phyloP scores from a whole-genome alignment of 2,113 vertebrate genomes.

The Procavia capensis region DNA sequence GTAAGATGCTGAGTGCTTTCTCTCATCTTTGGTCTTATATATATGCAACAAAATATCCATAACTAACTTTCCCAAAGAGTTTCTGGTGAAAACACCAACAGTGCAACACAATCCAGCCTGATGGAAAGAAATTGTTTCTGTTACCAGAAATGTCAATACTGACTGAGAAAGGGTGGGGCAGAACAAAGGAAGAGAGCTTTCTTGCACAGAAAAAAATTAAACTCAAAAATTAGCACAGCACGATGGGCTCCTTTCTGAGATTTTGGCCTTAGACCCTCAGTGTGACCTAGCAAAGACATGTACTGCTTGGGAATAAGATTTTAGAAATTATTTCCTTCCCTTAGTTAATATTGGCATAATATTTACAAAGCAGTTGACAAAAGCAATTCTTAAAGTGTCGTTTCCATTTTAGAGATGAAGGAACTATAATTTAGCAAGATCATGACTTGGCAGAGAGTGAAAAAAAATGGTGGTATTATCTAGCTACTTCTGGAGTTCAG shows the following conservation, averaged over 20 bases:
- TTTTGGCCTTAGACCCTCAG: neutral
- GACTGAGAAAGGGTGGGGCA: neutral
- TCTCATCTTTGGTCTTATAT: neutral
- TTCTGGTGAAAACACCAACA: neutral
- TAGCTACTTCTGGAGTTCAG: neutral
- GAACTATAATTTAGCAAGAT: neutral
- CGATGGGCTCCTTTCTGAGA: neutral
- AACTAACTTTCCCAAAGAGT: neutral
- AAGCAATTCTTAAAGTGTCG: neutral
- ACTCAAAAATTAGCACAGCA: neutral
- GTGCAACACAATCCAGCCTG: neutral
- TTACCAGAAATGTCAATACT: too few relatives aligned
- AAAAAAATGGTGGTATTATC: neutral
- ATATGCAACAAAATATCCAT: neutral
- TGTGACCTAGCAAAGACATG: neutral
- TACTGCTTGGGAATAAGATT: neutral
- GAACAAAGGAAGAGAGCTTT: neutral
- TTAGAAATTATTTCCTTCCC: neutral
- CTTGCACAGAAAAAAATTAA: neutral
- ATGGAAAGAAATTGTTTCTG: neutral
- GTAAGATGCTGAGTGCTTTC: neutral
- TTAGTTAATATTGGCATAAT: neutral
- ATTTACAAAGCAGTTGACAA: neutral
- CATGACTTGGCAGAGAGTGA: neutral
- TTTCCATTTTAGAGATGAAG: constrained; percentile 7